A percentile compares a stretch with the other conserved stretches of the same genome.
phyloP scores from a whole-genome alignment of 2,888 invertebrate genomes.

The Melikaiella ostensackeni region DNA sequence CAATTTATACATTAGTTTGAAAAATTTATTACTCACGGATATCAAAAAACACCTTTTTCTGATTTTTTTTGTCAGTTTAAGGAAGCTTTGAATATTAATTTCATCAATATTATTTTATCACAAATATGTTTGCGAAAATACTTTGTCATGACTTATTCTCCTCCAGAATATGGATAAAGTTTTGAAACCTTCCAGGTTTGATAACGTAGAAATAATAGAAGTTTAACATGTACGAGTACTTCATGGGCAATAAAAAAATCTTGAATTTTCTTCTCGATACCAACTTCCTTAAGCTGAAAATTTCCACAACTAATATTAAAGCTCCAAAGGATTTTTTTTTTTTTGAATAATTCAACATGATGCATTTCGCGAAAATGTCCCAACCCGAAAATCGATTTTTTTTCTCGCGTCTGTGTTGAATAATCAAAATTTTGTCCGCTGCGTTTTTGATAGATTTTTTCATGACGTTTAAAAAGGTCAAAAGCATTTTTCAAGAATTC shows the following conservation, averaged over 20 bases:
- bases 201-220: background rate
- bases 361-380: no score
- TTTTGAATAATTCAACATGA: background rate
- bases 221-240: background rate
- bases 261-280: constrained; percentile 6
- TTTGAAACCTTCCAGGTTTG: no score
- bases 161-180: no score
- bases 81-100: background rate
- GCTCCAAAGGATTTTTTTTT: background rate
- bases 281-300: constrained; percentile 6
- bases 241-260: background rate
- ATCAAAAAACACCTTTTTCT: background rate
- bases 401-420: no score
- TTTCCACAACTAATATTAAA: constrained; percentile 1
- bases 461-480: no score
- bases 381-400: no score
- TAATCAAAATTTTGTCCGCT: no score
- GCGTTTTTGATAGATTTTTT: no score
- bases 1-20: background rate
- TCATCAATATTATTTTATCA: background rate
- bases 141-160: background rate
- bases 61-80: constrained; percentile 3
- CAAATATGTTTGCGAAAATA: background rate
- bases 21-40: background rate
- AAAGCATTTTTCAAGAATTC: no score